Evolutionary conservation across 2,888 invertebrate species (phyloP), one percentile per base, ranked within the genome.

Genomic region (Mystacides longicornis): DNA sequence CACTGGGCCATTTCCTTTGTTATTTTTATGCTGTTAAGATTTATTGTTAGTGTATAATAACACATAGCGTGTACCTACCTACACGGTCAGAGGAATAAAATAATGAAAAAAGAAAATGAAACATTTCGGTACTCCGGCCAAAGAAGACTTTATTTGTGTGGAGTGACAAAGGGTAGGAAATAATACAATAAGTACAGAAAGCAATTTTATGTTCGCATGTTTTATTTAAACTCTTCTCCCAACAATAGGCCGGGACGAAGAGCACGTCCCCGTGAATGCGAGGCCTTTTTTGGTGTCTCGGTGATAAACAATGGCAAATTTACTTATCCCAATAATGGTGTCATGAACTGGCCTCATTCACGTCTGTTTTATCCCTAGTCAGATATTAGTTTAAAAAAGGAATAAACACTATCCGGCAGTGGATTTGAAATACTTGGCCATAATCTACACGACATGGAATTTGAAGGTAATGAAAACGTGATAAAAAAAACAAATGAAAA

Each of bases 1-100:
- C 60, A 60, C 56, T 56, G 60, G 60, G 56, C 57, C 60, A 54
- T 58, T 60, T 60, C 60, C 58, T 58, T 60, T 60, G 60, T 60
- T 58, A 58, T 58, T 60, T 60, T 60, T 60, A 56, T 58, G 54
- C 54, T 55, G 54, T 56, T 58, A 54, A 60, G 60, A 60, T 60
- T 60, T 60, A 60, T 60, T 60, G 57, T 60, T 50, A 43, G 55
- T 49, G 49, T 55, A 51, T 57, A n/a, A n/a, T n/a, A n/a, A n/a
- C n/a, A n/a, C n/a, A n/a, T n/a, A n/a, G n/a, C n/a, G n/a, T n/a
- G n/a, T n/a, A n/a, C n/a, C n/a, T n/a, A n/a, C n/a, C n/a, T n/a
- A 37, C 16, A 58, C 58, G 60, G 57, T 58, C 57, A 58, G 51
- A 37, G 56, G 50, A 54, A 60, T 57, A 52, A 56, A 60, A 60